Evolutionary conservation across 2,797 vertebrate genomes (phyloP), one percentile per base, ranked within the genome.

Genomic region (Sebastes dallii): DNA sequence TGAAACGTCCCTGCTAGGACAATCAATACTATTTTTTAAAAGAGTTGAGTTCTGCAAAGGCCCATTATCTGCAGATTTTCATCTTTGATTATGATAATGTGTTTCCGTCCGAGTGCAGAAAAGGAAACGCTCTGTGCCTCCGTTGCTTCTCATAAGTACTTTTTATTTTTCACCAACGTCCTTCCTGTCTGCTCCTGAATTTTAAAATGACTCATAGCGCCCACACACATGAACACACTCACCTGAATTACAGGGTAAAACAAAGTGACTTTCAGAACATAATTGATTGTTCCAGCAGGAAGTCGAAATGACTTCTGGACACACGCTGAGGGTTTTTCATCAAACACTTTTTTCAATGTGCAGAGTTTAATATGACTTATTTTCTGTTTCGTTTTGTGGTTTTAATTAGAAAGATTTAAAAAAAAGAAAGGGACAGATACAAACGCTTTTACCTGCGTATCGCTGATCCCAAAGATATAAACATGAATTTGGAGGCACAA

Each of bases 191-290:
- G 30, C 22, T 59, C 7, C n/a, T 52, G 11, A 78, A 30, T 75
- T 13, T 61, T 70, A 34, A 18, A 74, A 60, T 88, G 82, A 86
- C 52, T 72, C 73, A 88, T 39, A 11, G 52, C 59, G 16, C 69
- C 39, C 4, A 20, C 55, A 36, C 29, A 39, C 36, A 34, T 25
- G 29, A n/a, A 56, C 25, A 58, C 34, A 14, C 30, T 36, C 46
- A 25, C 34, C 71, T 83, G n/a, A 65, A 74, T 86, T 71, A 83
- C 50, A 46, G 54, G 2, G 9, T 16, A 12, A 39, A 76, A 60
- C 27, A 75, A 64, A 72, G 14, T 54, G 77, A 39, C 67, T 66
- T 70, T 50, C 75, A 70, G 55, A 42, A 58, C 10, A 68, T 67
- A 73, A 86, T 46, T 66, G 54, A 69, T 52, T 61, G 16, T 56